Evolutionary conservation across 2,888 invertebrate species (phyloP).

Genomic region (Megaustenia siamemsis): DNA sequence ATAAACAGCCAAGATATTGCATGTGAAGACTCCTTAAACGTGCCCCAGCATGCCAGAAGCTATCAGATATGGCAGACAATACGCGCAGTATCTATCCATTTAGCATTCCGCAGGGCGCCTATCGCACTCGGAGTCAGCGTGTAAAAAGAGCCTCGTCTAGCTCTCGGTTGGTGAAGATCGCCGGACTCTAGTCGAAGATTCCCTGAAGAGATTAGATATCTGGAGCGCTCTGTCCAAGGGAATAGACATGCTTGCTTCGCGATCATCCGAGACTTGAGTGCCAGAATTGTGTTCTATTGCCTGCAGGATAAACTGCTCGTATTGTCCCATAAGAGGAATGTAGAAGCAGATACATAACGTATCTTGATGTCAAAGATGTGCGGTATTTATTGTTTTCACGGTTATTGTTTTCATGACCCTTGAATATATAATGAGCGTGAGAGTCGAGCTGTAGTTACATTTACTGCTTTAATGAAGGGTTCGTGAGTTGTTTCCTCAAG

Average conservation of each 20-base stretch:
- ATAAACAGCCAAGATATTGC: not conserved
- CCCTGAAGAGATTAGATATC: slow-evolving; percentile 10
- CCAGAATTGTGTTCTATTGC: not conserved
- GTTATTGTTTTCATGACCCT: no score
- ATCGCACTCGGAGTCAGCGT: slow-evolving; percentile 29
- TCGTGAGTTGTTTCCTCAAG: no score
- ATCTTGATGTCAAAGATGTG: no score
- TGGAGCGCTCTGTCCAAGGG: slow-evolving; percentile 2
- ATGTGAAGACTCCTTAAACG: slow-evolving; percentile 24
- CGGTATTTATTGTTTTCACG: no score
- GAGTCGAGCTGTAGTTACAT: no score
- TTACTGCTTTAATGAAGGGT: no score
- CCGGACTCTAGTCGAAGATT: slow-evolving; percentile 7
- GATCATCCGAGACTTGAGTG: not conserved
- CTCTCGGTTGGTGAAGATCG: slow-evolving; percentile 22
- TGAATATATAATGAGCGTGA: no score
- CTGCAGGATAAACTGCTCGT: not conserved
- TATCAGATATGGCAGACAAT: slow-evolving; percentile 31
- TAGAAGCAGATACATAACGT: not conserved
- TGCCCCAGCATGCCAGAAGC: not conserved
- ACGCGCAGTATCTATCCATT: slow-evolving; percentile 29
- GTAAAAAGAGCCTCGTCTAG: slow-evolving; percentile 7
- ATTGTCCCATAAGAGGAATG: not conserved
- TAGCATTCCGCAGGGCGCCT: slow-evolving; percentile 34
- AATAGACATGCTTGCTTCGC: not conserved